A percentile compares a stretch with the other conserved stretches of the same genome.
These are phyloP conservation scores for Baronia brevicornis DNA, from an alignment of 2,888 invertebrate species.

Conservation along the genomic window DNA sequence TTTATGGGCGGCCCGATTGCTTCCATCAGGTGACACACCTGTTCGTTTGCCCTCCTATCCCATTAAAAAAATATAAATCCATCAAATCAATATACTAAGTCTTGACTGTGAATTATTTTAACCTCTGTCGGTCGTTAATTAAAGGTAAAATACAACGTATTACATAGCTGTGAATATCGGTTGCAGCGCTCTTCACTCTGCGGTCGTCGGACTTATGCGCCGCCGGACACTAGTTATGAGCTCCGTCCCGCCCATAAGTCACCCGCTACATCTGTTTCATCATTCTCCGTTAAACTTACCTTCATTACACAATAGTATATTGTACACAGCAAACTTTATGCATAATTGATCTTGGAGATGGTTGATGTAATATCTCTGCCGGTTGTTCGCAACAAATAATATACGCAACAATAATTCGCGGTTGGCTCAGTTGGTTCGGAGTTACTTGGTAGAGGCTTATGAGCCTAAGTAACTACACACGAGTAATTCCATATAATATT, in stretches of 20 bases:
- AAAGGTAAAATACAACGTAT: slow-evolving; percentile 28
- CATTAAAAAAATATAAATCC: background rate
- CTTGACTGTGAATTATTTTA: slow-evolving; percentile 3
- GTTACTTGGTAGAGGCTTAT: too few species aligned
- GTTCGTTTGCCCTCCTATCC: too few species aligned
- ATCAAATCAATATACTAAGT: background rate
- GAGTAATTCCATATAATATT: too few species aligned
- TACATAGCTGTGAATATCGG: slow-evolving; percentile 40
- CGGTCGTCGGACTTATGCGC: slow-evolving; percentile 64
- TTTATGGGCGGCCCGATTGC: too few species aligned
- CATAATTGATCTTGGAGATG: slow-evolving; percentile 21
- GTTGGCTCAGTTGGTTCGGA: slow-evolving; percentile 13
- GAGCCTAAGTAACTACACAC: too few species aligned
- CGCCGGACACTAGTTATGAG: slow-evolving; percentile 61
- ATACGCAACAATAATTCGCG: slow-evolving; percentile 16
- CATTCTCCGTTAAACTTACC: slow-evolving; percentile 36
- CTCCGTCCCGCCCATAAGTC: slow-evolving; percentile 49
- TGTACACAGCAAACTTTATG: slow-evolving; percentile 14
- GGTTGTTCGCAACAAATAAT: slow-evolving; percentile 13
- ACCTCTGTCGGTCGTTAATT: slow-evolving; percentile 25
- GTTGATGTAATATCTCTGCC: slow-evolving; percentile 14
- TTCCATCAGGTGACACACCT: too few species aligned
- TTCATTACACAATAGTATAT: slow-evolving; percentile 28
- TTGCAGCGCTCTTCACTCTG: slow-evolving; percentile 39
- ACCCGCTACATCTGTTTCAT: slow-evolving; percentile 53